Conservation (phyloP, 1,140 invertebrate genomes). For the Helicoverpa zea region DNA sequence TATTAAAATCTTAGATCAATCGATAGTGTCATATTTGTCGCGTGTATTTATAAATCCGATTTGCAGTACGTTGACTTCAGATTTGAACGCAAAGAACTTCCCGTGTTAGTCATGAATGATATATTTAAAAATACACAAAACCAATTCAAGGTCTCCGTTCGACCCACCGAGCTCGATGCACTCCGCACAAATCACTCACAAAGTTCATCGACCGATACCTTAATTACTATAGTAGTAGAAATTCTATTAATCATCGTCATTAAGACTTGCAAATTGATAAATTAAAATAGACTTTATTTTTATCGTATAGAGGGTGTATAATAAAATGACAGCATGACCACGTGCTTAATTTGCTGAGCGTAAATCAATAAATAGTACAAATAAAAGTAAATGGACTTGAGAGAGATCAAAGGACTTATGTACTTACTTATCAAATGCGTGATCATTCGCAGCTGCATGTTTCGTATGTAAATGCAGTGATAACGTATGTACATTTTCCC, state of each 20-base stretch:
- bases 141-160: conserved; percentile 25
- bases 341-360: conserved; percentile 66
- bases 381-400: background rate
- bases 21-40: too few relatives aligned
- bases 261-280: conserved; percentile 13
- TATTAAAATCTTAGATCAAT: too few relatives aligned
- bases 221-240: conserved; percentile 60
- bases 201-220: conserved; percentile 58
- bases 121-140: conserved; percentile 13
- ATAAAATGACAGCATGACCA: conserved; percentile 49
- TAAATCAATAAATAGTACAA: too few relatives aligned
- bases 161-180: conserved; percentile 35
- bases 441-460: too few relatives aligned
- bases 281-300: conserved; percentile 40
- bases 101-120: background rate
- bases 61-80: conserved; percentile 13
- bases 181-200: conserved; percentile 20
- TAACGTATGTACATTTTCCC: too few relatives aligned
- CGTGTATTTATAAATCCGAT: background rate
- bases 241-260: conserved; percentile 52
- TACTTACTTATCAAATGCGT: background rate
- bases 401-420: background rate
- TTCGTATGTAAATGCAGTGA: too few relatives aligned
- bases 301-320: conserved; percentile 22
- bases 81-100: conserved; percentile 1